Percentiles rank a stretch among this genome's conserved stretches.
phyloP scores from a whole-genome alignment of 2,888 invertebrate species.

The Balanococcus diminutus region DNA sequence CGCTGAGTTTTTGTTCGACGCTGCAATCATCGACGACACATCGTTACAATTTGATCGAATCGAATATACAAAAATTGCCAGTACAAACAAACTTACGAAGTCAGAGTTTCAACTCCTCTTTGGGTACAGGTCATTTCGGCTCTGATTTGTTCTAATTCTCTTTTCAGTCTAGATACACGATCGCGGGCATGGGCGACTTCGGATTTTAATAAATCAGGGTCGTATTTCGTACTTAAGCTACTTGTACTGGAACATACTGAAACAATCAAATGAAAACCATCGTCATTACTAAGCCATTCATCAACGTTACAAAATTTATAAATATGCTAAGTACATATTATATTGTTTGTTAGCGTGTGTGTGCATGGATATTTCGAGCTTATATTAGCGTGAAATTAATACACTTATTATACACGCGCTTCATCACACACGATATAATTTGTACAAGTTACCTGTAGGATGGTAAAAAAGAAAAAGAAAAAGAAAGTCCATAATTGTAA shows the following conservation, averaged over 20 bases:
- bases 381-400: not conserved
- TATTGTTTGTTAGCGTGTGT: not conserved
- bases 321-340: no score
- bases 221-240: constrained; percentile 88
- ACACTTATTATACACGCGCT: not conserved
- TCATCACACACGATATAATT: not conserved
- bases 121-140: constrained; percentile 91
- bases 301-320: not conserved
- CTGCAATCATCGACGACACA: constrained; percentile 64
- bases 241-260: constrained; percentile 87
- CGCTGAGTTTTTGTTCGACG: constrained; percentile 86
- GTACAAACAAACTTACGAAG: constrained; percentile 73
- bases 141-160: constrained; percentile 88
- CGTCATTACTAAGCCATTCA: not conserved
- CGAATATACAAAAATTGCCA: not conserved
- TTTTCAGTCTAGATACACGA: constrained; percentile 84
- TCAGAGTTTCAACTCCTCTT: constrained; percentile 88
- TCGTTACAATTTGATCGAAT: not conserved
- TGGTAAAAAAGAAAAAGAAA: not conserved
- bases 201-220: constrained; percentile 89
- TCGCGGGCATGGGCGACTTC: constrained; percentile 89
- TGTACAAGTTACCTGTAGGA: not conserved
- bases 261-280: constrained; percentile 58
- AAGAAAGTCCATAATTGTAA: not conserved
- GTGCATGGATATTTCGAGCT: not conserved